These are phyloP conservation scores for Chaitophorus viminalis DNA, from an alignment of 2,888 invertebrate species.

Conservation along the genomic window DNA sequence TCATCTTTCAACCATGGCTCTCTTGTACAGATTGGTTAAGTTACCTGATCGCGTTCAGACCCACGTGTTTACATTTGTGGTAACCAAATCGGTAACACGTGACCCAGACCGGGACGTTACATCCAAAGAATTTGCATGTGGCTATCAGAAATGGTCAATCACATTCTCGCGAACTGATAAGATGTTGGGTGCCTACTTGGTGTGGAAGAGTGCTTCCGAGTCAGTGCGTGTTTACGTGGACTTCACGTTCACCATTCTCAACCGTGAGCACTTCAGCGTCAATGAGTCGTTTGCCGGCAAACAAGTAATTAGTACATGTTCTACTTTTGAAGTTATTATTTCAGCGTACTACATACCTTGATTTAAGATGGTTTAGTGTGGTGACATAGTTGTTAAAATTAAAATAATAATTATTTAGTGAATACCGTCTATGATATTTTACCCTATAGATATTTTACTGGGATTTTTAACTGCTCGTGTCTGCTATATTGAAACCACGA, in stretches of 20 bases:
- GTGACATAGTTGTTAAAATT: too few relatives aligned
- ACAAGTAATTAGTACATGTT: constrained; percentile 69
- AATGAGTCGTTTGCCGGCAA: constrained; percentile 84
- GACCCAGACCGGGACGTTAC: constrained; percentile 83
- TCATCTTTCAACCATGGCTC: constrained; percentile 72
- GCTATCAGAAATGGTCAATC: constrained; percentile 84
- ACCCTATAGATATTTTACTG: too few relatives aligned
- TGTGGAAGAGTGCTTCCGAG: constrained; percentile 80
- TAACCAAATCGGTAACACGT: constrained; percentile 80
- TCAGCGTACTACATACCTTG: too few relatives aligned
- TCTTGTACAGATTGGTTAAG: constrained; percentile 83
- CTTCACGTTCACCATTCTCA: constrained; percentile 82
- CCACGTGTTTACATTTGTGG: constrained; percentile 85
- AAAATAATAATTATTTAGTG: too few relatives aligned
- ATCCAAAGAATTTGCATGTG: constrained; percentile 83
- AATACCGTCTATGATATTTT: too few relatives aligned
- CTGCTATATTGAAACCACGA: too few relatives aligned
- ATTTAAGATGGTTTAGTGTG: too few relatives aligned
- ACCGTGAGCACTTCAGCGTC: constrained; percentile 83
- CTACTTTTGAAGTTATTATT: too few relatives aligned
- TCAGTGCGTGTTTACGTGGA: constrained; percentile 82
- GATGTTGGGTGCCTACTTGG: constrained; percentile 80
- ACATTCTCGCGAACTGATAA: constrained; percentile 81
- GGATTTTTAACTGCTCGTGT: too few relatives aligned
- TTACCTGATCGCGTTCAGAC: constrained; percentile 84